These are phyloP conservation scores for Gallinago media DNA, from an alignment of 2,113 vertebrate species.

Conservation along the genomic window DNA sequence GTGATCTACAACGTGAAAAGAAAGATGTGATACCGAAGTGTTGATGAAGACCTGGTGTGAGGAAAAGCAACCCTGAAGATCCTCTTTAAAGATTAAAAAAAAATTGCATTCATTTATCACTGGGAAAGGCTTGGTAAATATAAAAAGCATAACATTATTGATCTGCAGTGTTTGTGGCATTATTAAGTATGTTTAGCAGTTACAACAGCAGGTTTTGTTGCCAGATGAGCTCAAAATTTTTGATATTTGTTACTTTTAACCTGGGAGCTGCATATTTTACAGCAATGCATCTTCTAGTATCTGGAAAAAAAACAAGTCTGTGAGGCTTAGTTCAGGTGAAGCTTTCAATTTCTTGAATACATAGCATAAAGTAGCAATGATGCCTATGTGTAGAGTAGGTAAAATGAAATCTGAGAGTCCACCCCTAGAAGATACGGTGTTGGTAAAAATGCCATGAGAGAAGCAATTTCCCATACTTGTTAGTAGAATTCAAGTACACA, in stretches of 20 bases:
- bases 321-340: not conserved
- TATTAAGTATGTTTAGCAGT: slow-evolving; percentile 32
- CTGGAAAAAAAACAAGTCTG: not conserved
- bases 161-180: slow-evolving; percentile 2
- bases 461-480: not conserved
- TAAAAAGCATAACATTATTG: slow-evolving; percentile 12
- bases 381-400: not conserved
- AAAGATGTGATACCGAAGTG: not conserved
- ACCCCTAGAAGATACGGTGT: not conserved
- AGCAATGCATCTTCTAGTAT: not conserved
- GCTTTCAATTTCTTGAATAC: not conserved
- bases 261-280: not conserved
- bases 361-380: too few species aligned
- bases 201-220: not conserved
- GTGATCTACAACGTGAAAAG: not conserved
- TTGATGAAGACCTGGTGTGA: slow-evolving; percentile 31
- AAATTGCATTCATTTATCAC: slow-evolving; percentile 21
- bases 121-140: slow-evolving; percentile 23
- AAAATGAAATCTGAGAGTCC: not conserved
- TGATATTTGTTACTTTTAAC: not conserved
- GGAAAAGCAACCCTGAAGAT: not conserved
- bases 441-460: not conserved
- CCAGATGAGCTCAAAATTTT: not conserved
- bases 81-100: slow-evolving; percentile 2
- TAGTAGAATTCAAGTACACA: not conserved